These are phyloP conservation scores for Tanypteryx hageni DNA, from an alignment of 2,888 invertebrate species.

Conservation along the genomic window DNA sequence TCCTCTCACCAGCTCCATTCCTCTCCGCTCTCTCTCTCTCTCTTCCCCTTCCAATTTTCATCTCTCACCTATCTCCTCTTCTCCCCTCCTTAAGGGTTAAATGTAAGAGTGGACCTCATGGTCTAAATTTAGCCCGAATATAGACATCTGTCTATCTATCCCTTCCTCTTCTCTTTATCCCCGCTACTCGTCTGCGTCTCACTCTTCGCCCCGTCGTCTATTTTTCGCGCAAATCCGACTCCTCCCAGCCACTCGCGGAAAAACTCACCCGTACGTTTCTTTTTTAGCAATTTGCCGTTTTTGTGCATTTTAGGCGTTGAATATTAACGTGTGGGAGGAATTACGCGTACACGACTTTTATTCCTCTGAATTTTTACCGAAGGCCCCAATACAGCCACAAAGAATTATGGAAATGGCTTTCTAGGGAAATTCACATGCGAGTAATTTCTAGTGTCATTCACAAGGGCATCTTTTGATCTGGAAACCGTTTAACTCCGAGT, in stretches of 20 bases:
- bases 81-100: background rate
- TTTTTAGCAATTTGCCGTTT: too few relatives aligned
- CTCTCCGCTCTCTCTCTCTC: too few relatives aligned
- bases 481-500: constrained; percentile 47
- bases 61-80: background rate
- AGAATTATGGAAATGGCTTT: background rate
- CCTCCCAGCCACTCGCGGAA: background rate
- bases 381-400: background rate
- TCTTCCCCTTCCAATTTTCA: background rate
- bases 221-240: background rate
- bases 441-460: background rate
- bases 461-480: constrained; percentile 30
- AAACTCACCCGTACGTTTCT: too few relatives aligned
- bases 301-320: too few relatives aligned
- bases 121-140: too few relatives aligned
- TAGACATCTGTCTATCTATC: too few relatives aligned
- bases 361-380: background rate
- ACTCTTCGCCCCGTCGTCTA: background rate
- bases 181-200: background rate
- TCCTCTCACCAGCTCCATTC: background rate
- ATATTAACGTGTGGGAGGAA: too few relatives aligned
- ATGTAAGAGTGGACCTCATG: too few relatives aligned
- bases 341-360: background rate
- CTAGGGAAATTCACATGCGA: background rate
- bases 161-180: too few relatives aligned